These are phyloP conservation scores for Melanaphis sacchari DNA, from an alignment of 1,140 invertebrate species.

Conservation along the genomic window DNA sequence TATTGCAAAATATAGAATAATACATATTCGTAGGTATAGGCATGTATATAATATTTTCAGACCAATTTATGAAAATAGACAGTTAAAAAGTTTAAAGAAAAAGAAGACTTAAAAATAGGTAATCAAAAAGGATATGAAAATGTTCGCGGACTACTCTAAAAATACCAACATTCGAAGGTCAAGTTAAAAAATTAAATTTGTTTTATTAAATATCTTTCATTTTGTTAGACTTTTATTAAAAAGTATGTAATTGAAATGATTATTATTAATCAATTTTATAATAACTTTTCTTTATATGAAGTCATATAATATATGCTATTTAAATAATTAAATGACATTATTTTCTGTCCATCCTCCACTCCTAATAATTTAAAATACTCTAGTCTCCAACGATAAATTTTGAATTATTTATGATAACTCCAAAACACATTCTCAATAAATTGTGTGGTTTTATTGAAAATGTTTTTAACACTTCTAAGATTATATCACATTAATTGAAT, in stretches of 20 bases:
- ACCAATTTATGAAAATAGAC: background rate
- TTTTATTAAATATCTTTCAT: conserved; percentile 3
- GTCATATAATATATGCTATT: conserved; percentile 6
- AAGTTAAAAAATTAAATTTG: background rate
- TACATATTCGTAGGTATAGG: background rate
- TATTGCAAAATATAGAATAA: background rate
- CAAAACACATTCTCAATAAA: background rate
- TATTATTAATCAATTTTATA: conserved; percentile 10
- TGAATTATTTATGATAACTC: background rate
- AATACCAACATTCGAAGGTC: conserved; percentile 2
- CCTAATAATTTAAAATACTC: background rate
- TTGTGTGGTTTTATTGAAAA: background rate
- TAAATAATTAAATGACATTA: background rate
- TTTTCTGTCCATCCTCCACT: background rate
- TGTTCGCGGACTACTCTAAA: background rate
- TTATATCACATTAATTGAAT: conserved; percentile 33
- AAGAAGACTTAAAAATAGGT: background rate
- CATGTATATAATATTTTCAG: background rate
- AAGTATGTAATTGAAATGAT: background rate
- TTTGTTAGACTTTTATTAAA: background rate
- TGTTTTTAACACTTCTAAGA: conserved; percentile 34
- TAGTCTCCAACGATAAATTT: background rate
- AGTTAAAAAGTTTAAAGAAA: background rate
- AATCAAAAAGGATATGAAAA: background rate
- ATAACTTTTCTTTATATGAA: background rate